phyloP scores from a whole-genome alignment of 2,888 invertebrate genomes.

The Pollenia amentaria region DNA sequence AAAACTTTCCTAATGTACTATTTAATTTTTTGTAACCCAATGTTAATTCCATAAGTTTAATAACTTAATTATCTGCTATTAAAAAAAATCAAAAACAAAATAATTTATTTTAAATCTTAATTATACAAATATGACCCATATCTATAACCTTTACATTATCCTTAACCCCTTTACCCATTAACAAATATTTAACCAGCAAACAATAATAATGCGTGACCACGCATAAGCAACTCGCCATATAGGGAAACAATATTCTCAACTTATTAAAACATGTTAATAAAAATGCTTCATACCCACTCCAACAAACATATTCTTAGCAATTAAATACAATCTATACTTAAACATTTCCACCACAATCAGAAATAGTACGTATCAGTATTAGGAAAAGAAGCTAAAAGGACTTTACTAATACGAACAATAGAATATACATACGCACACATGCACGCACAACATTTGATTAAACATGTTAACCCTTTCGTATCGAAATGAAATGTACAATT shows the following conservation, averaged over 20 bases:
- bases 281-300: constrained; percentile 36
- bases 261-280: constrained; percentile 77
- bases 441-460: constrained; percentile 76
- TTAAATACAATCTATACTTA: constrained; percentile 65
- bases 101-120: constrained; percentile 42
- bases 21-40: no score
- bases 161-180: constrained; percentile 63
- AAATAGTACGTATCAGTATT: not conserved
- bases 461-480: constrained; percentile 69
- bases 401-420: constrained; percentile 61
- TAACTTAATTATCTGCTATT: constrained; percentile 52
- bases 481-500: constrained; percentile 45
- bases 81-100: not conserved
- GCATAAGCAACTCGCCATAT: constrained; percentile 76
- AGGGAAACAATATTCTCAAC: constrained; percentile 54
- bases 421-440: constrained; percentile 50
- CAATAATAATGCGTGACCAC: constrained; percentile 83
- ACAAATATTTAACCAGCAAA: constrained; percentile 71
- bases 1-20: no score
- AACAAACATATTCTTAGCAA: constrained; percentile 19
- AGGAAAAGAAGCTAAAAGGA: constrained; percentile 50
- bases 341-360: constrained; percentile 20
- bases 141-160: constrained; percentile 51
- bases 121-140: constrained; percentile 66
- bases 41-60: not conserved